These are phyloP conservation scores for Myotis daubentonii DNA, from an alignment of 2,797 vertebrate genomes.

Conservation along the genomic window DNA sequence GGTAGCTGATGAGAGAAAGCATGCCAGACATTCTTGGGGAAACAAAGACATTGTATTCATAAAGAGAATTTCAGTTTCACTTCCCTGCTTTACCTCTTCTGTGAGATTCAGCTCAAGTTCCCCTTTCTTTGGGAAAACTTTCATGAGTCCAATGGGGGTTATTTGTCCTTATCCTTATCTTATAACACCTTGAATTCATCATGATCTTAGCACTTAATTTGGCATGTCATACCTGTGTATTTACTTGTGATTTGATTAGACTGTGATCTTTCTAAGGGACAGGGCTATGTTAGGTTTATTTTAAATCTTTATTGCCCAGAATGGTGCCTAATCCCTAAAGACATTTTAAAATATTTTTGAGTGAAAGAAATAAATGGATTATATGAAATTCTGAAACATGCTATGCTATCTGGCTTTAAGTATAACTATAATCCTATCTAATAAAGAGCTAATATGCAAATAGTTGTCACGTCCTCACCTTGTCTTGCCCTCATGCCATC, in stretches of 20 bases:
- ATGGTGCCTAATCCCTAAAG: neutral
- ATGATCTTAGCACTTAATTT: neutral
- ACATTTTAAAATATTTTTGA: slow-evolving; percentile 37
- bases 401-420: neutral
- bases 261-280: neutral
- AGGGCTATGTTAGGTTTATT: neutral
- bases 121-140: neutral
- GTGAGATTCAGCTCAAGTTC: neutral
- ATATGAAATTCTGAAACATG: neutral
- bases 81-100: neutral
- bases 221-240: neutral
- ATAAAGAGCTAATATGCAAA: neutral
- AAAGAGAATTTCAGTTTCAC: neutral
- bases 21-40: neutral
- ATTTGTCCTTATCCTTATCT: neutral
- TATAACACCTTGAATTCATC: neutral
- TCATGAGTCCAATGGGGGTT: neutral
- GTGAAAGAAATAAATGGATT: neutral
- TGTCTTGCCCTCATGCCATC: no score
- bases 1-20: neutral
- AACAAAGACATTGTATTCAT: neutral
- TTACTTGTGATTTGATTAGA: neutral
- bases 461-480: no score
- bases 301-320: neutral
- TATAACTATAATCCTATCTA: neutral